Evolutionary conservation across 2,888 invertebrate species (phyloP), one percentile per base, ranked within the genome.

Genomic region (Lycia hirtaria): DNA sequence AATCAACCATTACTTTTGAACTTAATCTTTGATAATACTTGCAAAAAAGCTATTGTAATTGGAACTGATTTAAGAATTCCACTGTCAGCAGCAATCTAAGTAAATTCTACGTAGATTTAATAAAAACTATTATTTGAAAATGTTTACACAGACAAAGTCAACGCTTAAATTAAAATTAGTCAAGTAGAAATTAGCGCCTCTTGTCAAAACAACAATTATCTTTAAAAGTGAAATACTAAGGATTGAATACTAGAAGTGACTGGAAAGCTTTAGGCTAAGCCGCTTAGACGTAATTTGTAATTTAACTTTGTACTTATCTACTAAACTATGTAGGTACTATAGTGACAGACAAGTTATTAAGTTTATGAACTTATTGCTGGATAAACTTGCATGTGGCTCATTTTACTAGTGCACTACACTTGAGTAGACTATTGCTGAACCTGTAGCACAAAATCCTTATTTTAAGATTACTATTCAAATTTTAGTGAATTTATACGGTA

Each of bases 281-380:
- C 15, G 28, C 56, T 44, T 35, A 44, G 28, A 12, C 37, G 33
- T 54, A 48, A 48, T 54, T 40, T 28, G 38, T 38, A 40, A 53
- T 47, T 47, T 47, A 35, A 35, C 20, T 47, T 45, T 35, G 30
- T 24, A 41, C 10, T 14, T 19, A 48, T 12, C 6, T 19, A 40
- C 33, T 43, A 37, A 49, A 49, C 37, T 43, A 28, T 35, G 30
- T 20, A 32, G 9, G 3, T 26, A 6, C 6, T 9, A 26, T 26
- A 17, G 12, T 15, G 54, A 33, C 26, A 48, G 9, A 49, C 49
- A 6, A 22, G 30, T 19, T 12, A 35, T 10, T 26, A 43, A 26
- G 5, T 5, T 28, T 30, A 6, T 24, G 10, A 10, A 17, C 26
- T 12, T 17, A 3, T 12, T 12, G 12, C n/a, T 32, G 10, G 15